Evolutionary conservation across 1,140 invertebrate species (phyloP).

Genomic region (Caligus rogercresseyi): DNA sequence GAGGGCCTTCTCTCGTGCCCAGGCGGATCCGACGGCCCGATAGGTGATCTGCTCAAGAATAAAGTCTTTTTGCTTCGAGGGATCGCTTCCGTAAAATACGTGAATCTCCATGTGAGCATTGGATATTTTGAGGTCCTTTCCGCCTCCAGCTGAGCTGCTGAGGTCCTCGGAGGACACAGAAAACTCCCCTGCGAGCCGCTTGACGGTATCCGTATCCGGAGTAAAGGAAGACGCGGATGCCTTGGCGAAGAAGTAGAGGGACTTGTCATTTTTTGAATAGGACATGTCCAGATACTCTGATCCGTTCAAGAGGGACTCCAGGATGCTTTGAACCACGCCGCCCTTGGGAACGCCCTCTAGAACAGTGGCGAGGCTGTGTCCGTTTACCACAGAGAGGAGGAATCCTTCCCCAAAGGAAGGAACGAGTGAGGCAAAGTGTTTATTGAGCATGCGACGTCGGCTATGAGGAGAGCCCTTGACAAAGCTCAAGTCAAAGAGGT

Average conservation of each 20-base stretch:
- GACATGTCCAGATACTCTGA: constrained; percentile 70
- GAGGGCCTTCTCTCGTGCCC: constrained; percentile 3
- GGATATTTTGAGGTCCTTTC: constrained; percentile 61
- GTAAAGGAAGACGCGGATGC: constrained; percentile 66
- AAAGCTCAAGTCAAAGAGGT: constrained; percentile 22
- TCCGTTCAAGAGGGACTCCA: constrained; percentile 79
- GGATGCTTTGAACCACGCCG: constrained; percentile 47
- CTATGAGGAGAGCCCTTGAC: constrained; percentile 24
- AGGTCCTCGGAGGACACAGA: constrained; percentile 81
- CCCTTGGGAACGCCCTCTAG: constrained; percentile 5
- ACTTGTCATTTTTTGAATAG: constrained; percentile 69
- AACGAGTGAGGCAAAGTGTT: constrained; percentile 52
- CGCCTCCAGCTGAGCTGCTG: constrained; percentile 34
- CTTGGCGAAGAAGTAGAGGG: constrained; percentile 88
- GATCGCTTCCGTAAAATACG: constrained; percentile 7
- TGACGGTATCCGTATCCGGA: constrained; percentile 68
- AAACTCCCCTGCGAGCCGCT: constrained; percentile 67
- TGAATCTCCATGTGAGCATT: constrained; percentile 9
- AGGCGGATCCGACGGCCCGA: neutral
- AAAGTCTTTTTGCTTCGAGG: constrained; percentile 30
- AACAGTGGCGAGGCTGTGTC: constrained; percentile 34
- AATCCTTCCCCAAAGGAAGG: constrained; percentile 77
- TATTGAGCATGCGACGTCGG: constrained; percentile 43
- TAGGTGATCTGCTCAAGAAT: neutral
- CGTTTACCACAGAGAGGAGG: constrained; percentile 55